These are phyloP conservation scores for Cheilosia scutellata DNA, from an alignment of 2,888 invertebrate genomes.

Conservation along the genomic window DNA sequence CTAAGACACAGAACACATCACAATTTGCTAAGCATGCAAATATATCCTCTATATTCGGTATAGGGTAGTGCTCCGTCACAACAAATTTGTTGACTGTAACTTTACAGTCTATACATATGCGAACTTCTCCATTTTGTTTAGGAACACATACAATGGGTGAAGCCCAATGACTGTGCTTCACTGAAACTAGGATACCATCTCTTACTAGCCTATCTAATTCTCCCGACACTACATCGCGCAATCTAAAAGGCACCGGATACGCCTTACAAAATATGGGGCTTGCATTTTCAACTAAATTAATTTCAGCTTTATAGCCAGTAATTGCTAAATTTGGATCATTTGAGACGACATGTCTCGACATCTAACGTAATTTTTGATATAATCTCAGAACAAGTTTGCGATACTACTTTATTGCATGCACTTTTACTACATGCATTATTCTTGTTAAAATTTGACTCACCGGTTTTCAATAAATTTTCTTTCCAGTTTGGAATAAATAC, in stretches of 20 bases:
- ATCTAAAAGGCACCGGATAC: too few species aligned
- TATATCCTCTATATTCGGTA: too few species aligned
- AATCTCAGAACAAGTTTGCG: not conserved
- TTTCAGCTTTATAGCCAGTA: constrained; percentile 26
- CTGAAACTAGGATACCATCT: too few species aligned
- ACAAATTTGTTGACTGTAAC: constrained; percentile 68
- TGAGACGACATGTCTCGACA: too few species aligned
- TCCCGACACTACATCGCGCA: constrained; percentile 66
- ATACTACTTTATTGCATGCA: not conserved
- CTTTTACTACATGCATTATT: too few species aligned
- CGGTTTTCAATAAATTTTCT: too few species aligned
- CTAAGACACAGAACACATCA: too few species aligned
- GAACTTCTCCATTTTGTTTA: constrained; percentile 68
- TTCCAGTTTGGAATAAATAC: not conserved
- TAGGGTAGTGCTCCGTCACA: constrained; percentile 7
- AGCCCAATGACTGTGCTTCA: too few species aligned
- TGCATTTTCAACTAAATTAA: constrained; percentile 32
- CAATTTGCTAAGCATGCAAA: too few species aligned
- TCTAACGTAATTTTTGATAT: not conserved
- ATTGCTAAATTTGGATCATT: too few species aligned
- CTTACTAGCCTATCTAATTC: constrained; percentile 72
- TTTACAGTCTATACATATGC: constrained; percentile 80
- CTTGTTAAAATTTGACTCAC: too few species aligned
- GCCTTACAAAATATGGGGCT: constrained; percentile 54
- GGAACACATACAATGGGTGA: constrained; percentile 77